Evolutionary conservation across 2,797 vertebrate genomes (phyloP), one percentile per base, ranked within the genome.

Genomic region (Onychomys torridus): DNA sequence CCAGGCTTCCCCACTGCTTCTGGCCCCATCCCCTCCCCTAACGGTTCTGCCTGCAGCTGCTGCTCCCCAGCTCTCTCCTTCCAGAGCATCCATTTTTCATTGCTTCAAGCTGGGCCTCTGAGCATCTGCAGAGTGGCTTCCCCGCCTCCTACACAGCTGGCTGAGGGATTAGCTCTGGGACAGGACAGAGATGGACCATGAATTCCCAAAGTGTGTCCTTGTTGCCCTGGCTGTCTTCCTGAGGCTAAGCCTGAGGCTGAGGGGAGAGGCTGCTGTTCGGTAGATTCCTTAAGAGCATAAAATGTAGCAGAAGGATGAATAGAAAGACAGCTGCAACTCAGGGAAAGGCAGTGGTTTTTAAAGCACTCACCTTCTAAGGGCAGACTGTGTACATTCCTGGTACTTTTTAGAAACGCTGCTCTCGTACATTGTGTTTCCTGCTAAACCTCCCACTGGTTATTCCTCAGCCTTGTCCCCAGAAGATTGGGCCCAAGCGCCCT

Each of bases 161-260:
- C 52, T 59, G 40, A 49, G 79, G 63, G 75, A 87, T 88, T 85
- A 96, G 75, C 79, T 87, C 67, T 46, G 81, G 67, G 52, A 49
- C 5, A 75, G 84, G 75, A 78, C 37, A 76, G 91, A 96, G 37
- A 81, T 7, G 89, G 79, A 81, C 86, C 95, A 67, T 95, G 94
- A 71, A 87, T 94, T 90, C 92, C 87, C 92, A 75, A 87, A 93
- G 76, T 43, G 63, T 78, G 94, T 25, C 94, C 61, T 89, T 75
- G 23, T 71, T 67, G 79, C 67, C 49, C 86, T 78, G 76, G 78
- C 86, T 77, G 3, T 43, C 37, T 84, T 61, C 78, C 82, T 59
- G n/a, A 34, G 2, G 93, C 55, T 57, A 90, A 76, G 37, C 49
- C 90, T 29, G 7, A 29, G 75, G 63, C 67, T 6, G 17, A 14